Base-by-base conservation (phyloP, 2,888 invertebrate species). In the Lithophane socia region DNA sequence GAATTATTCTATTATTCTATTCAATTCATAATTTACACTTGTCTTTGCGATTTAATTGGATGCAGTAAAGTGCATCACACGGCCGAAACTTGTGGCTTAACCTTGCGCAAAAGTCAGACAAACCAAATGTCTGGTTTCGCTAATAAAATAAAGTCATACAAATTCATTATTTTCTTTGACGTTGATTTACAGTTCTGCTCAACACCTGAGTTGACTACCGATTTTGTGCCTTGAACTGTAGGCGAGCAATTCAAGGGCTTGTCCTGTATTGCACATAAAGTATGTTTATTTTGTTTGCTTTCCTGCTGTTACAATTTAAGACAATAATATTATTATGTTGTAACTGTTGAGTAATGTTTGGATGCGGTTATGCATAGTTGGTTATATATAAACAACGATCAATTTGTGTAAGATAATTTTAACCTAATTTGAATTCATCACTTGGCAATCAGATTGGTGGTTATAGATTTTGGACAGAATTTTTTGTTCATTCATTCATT, bases 181-280 rank as follows among this genome's bases (percentile, higher is more conserved):
- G 67, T 68, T 77, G 81, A 67, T 52, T 37, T 52, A 79, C 64
- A 13, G 52, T 52, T 64, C 75, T 68, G 63, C 7, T 58, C 64
- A 12, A 49, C 42, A 65, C 83, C 66, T 82, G 81, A 29, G 47
- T 67, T 47, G 81, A 82, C 65, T 82, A 79, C 83, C 63, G 66
- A 82, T 63, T 13, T 37, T 1, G 0, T 64, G 37, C 70, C 84
- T 83, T 82, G 82, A 82, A 84, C 73, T 71, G 74, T 60, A 54
- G n/a, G 0, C 71, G 58, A 54, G 21, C 83, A 24, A 69, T 70
- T 70, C 81, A 82, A 82, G 83, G 83, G 79, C 83, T 82, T 78
- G 44, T 73, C 56, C 79, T 79, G 83, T 78, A 73, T 67, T 78
- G 52, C 49, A 69, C n/a, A 29, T 29, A 65, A 5, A 37, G 37